Evolutionary conservation across 2,113 vertebrate genomes (phyloP).

Genomic region (Catharus minimus): DNA sequence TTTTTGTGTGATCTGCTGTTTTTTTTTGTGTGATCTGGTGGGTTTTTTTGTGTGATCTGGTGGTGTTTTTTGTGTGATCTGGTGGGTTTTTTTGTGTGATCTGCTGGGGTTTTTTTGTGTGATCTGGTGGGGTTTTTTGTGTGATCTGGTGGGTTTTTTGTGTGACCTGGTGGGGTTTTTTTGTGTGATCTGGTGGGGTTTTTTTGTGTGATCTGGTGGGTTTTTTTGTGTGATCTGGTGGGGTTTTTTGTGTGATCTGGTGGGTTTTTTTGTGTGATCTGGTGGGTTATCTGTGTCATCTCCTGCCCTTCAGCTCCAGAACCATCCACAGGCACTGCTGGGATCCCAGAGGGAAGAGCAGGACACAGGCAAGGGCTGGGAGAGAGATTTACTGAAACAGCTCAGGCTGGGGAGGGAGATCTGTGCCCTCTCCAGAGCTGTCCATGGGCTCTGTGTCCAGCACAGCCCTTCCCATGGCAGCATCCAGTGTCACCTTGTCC

Average conservation of each 20-base stretch:
- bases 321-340: neutral
- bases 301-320: neutral
- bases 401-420: neutral
- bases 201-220: neutral
- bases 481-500: rapidly evolving
- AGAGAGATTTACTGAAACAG: neutral
- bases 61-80: neutral
- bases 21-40: neutral
- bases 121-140: no score
- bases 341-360: neutral
- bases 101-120: neutral
- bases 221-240: neutral
- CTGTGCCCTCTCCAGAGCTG: neutral
- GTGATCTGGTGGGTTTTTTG: no score
- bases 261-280: neutral
- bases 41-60: neutral
- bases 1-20: no score
- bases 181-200: neutral
- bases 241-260: neutral
- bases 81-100: neutral
- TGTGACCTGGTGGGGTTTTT: no score
- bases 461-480: neutral
- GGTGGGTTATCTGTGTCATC: no score
- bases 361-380: neutral
- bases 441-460: neutral